Evolutionary conservation across 1,140 invertebrate species (phyloP).

Genomic region (Belonocnema kinseyi): DNA sequence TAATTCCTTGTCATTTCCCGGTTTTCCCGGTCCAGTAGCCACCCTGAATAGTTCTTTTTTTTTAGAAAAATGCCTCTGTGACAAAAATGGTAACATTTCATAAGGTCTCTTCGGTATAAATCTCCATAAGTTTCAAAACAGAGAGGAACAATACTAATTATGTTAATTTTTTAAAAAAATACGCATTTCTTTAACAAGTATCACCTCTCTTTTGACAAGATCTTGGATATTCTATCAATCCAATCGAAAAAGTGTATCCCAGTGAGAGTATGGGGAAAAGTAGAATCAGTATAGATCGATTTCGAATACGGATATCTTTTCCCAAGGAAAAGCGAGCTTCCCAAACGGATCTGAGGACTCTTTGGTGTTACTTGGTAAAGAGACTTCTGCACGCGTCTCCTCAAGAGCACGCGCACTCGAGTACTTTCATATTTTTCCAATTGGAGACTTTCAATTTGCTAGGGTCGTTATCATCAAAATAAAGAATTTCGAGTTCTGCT

Average conservation of each 20-base stretch:
- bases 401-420: slow-evolving; percentile 86
- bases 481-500: slow-evolving; percentile 81
- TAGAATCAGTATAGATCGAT: neutral
- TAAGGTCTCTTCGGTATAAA: too few species aligned
- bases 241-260: neutral
- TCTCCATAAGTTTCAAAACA: too few species aligned
- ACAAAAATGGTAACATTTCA: too few species aligned
- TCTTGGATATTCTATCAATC: too few species aligned
- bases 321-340: slow-evolving; percentile 2
- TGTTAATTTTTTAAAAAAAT: too few species aligned
- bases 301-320: neutral
- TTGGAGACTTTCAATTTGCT: slow-evolving; percentile 82
- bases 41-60: too few species aligned
- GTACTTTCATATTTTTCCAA: slow-evolving; percentile 84
- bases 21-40: too few species aligned
- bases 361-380: slow-evolving; percentile 18
- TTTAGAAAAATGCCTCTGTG: too few species aligned
- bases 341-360: neutral
- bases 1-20: too few species aligned
- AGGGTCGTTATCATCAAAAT: slow-evolving; percentile 80
- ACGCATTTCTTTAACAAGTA: too few species aligned
- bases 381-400: neutral
- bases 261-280: neutral
- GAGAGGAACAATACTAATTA: too few species aligned
- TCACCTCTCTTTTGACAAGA: too few species aligned